phyloP scores from a whole-genome alignment of 1,140 invertebrate species.

The Euura lappo region DNA sequence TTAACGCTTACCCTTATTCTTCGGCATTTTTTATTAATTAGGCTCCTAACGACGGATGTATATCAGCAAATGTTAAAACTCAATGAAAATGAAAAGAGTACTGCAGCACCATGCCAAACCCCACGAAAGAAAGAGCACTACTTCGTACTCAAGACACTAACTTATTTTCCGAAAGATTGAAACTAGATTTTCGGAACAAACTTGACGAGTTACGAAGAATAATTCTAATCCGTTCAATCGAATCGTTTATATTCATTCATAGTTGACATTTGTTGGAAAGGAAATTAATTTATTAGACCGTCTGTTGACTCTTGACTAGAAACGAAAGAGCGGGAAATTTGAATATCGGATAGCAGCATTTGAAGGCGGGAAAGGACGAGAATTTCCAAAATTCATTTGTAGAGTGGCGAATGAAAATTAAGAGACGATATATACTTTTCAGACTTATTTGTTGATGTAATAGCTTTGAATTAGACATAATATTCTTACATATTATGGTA shows the following conservation, averaged over 20 bases:
- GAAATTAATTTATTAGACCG: not conserved
- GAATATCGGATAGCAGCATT: not conserved
- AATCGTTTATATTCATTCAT: not conserved
- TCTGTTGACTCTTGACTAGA: not conserved
- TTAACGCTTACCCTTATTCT: conserved; percentile 68
- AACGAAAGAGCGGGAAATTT: not conserved
- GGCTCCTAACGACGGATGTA: not conserved
- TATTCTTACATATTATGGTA: no score
- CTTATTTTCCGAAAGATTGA: not conserved
- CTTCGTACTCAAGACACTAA: not conserved
- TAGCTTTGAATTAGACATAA: no score
- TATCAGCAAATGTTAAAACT: conserved; percentile 16
- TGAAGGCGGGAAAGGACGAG: no score
- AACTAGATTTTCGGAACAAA: not conserved
- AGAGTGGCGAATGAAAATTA: no score
- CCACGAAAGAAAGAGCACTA: conserved; percentile 1
- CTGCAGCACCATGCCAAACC: conserved; percentile 20
- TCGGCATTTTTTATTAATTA: conserved; percentile 65
- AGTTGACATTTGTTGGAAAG: not conserved
- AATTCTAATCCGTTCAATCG: not conserved
- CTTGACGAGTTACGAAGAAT: not conserved
- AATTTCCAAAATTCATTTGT: no score
- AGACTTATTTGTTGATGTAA: no score
- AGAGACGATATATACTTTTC: no score
- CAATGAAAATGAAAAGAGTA: conserved; percentile 23